Percentiles rank a stretch among this genome's conserved stretches.
Conservation (phyloP, 2,797 vertebrate species). For the Cirrhinus mrigala region DNA sequence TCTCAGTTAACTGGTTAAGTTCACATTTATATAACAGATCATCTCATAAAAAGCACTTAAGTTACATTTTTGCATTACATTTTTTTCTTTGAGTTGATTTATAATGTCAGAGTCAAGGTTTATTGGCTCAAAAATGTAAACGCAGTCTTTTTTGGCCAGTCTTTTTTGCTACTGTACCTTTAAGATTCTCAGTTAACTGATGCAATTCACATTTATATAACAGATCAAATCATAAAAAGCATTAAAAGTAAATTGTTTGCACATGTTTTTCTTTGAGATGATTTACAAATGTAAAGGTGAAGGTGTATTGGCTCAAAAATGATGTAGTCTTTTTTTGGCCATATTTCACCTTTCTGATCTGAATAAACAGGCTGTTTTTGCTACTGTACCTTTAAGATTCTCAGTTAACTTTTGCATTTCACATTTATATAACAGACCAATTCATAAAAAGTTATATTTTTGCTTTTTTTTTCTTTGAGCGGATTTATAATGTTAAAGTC, state of each 20-base stretch:
- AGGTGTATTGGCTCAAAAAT: neutral
- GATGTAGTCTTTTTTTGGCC: neutral
- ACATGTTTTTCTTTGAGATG: neutral
- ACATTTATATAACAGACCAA: too few species aligned
- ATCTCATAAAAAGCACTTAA: neutral
- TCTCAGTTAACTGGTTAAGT: neutral
- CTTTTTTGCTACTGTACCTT: conserved; percentile 15
- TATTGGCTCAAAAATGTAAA: neutral
- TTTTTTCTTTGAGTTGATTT: neutral
- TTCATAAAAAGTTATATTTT: neutral
- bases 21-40: neutral
- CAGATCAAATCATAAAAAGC: neutral
- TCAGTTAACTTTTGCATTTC: too few species aligned
- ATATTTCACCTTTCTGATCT: neutral
- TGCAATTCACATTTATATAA: neutral
- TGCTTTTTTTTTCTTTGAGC: neutral
- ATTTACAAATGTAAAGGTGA: neutral
- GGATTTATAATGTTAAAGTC: neutral
- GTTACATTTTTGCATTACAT: accelerated
- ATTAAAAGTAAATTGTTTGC: neutral
- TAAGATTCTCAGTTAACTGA: neutral
- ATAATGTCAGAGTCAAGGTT: neutral
- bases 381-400: too few species aligned
- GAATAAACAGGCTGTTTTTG: too few species aligned
- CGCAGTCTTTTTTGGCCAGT: neutral